Percentiles rank a stretch among this genome's conserved stretches.
Evolutionary conservation across 2,113 vertebrate species (phyloP).

Genomic region (Sylvia atricapilla): DNA sequence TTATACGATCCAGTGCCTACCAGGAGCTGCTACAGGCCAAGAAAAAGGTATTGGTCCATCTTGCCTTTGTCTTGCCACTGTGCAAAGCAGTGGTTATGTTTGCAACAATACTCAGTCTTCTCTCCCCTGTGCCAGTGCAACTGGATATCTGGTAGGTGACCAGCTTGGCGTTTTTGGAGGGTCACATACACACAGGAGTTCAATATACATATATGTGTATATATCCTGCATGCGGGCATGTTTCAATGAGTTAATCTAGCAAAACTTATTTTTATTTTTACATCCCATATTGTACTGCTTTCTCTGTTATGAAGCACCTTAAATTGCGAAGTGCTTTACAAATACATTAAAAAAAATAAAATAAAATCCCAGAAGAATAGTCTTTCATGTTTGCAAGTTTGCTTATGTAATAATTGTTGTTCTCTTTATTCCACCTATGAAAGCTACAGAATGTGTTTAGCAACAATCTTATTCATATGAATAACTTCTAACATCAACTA

Average conservation of each 20-base stretch:
- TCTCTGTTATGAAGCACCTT: conserved; percentile 64
- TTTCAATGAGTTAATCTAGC: conserved; percentile 57
- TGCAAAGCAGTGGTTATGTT: conserved; percentile 61
- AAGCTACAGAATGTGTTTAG: conserved; percentile 41
- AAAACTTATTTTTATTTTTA: conserved; percentile 64
- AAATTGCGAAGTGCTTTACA: conserved; percentile 58
- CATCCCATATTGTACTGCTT: conserved; percentile 64
- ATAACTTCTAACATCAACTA: conserved; percentile 17
- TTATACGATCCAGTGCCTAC: conserved; percentile 98
- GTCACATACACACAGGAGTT: conserved; percentile 64
- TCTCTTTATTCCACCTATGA: conserved; percentile 51
- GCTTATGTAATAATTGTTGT: conserved; percentile 50
- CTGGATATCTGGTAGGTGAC: conserved; percentile 73
- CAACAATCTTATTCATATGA: conserved; percentile 12
- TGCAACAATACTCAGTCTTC: conserved; percentile 57
- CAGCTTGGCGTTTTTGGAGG: conserved; percentile 49
- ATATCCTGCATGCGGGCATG: conserved; percentile 65
- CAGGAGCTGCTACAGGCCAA: conserved; percentile 98
- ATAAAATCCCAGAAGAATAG: conserved; percentile 65
- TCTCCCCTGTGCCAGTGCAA: conserved; percentile 60
- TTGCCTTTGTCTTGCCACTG: conserved; percentile 64
- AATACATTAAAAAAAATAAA: conserved; percentile 65
- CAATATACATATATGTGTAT: conserved; percentile 58
- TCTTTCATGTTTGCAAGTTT: conserved; percentile 64
- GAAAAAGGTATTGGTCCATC: conserved; percentile 89